Evolutionary conservation across 1,140 invertebrate genomes (phyloP).

Genomic region (Leptinotarsa defecta): DNA sequence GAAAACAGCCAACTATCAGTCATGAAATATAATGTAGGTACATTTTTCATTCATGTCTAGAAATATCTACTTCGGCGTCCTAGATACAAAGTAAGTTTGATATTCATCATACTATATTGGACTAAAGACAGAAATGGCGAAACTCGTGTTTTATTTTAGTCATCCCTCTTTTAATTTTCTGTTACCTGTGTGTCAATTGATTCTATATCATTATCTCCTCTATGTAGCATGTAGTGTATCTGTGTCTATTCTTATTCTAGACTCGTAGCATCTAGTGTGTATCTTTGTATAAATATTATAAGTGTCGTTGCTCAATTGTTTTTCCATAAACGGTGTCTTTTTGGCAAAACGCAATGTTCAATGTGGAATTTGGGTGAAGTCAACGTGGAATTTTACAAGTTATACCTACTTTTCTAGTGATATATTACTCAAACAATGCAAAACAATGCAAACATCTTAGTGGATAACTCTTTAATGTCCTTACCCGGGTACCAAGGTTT

Average conservation of each 20-base stretch:
- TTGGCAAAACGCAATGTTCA: conserved; percentile 54
- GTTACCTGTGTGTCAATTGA: conserved; percentile 50
- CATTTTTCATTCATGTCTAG: no score
- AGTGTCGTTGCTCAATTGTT: conserved; percentile 55
- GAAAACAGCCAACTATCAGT: no score
- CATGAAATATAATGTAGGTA: no score
- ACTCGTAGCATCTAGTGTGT: conserved; percentile 45
- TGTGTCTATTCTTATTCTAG: conserved; percentile 47
- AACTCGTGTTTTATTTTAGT: no score
- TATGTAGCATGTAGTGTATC: conserved; percentile 43
- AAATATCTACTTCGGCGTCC: no score
- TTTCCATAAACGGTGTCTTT: conserved; percentile 48
- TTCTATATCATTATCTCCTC: conserved; percentile 45
- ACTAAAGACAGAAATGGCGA: no score
- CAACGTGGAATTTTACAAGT: conserved; percentile 38
- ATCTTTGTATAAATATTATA: conserved; percentile 49
- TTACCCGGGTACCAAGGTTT: conserved; percentile 46
- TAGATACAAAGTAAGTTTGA: no score
- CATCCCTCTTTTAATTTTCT: no score
- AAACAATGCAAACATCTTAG: conserved; percentile 42
- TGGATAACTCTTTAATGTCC: conserved; percentile 23
- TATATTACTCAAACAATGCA: conserved; percentile 36
- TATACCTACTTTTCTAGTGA: conserved; percentile 19
- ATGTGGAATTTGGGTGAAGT: conserved; percentile 55
- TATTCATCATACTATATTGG: no score